Percentiles rank a stretch among this genome's conserved stretches.
Evolutionary conservation across 2,888 invertebrate genomes (phyloP).

Genomic region (Stenoptilia bipunctidactyla): DNA sequence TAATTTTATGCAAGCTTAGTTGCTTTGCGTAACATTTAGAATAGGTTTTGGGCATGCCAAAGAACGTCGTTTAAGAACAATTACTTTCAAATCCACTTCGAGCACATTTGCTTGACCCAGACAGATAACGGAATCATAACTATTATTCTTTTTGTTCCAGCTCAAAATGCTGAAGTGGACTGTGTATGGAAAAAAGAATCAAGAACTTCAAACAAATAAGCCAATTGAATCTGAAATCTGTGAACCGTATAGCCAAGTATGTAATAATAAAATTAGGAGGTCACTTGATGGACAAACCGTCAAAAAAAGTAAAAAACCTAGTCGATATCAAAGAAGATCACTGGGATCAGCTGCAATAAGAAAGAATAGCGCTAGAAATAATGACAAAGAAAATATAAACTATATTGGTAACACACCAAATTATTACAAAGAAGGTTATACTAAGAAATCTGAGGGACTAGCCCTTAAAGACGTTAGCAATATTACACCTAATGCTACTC

Average conservation of each 20-base stretch:
- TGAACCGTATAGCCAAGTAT: conserved; percentile 19
- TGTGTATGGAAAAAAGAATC: conserved; percentile 60
- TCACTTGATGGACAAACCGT: conserved; percentile 52
- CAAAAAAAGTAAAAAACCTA: conserved; percentile 58
- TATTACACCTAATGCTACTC: conserved; percentile 66
- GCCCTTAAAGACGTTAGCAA: conserved; percentile 74
- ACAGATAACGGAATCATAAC: too few relatives aligned
- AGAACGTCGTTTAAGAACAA: too few relatives aligned
- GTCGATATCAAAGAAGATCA: conserved; percentile 56
- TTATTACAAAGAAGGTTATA: conserved; percentile 70
- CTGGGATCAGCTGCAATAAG: conserved; percentile 43
- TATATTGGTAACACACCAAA: conserved; percentile 71
- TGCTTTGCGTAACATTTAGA: too few relatives aligned
- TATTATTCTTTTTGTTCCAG: too few relatives aligned
- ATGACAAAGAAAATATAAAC: conserved; percentile 62
- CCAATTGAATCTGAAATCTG: conserved; percentile 27
- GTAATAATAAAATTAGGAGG: conserved; percentile 33
- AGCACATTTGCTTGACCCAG: too few relatives aligned
- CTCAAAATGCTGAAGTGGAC: conserved; percentile 75
- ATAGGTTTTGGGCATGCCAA: too few relatives aligned
- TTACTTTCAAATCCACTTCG: too few relatives aligned
- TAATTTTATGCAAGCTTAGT: too few relatives aligned
- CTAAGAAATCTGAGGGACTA: conserved; percentile 61
- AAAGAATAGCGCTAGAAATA: conserved; percentile 37
- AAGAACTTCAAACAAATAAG: conserved; percentile 31